Evolutionary conservation across 2,888 invertebrate species (phyloP), one percentile per base, ranked within the genome.

Genomic region (Rhyacophila evoluta): DNA sequence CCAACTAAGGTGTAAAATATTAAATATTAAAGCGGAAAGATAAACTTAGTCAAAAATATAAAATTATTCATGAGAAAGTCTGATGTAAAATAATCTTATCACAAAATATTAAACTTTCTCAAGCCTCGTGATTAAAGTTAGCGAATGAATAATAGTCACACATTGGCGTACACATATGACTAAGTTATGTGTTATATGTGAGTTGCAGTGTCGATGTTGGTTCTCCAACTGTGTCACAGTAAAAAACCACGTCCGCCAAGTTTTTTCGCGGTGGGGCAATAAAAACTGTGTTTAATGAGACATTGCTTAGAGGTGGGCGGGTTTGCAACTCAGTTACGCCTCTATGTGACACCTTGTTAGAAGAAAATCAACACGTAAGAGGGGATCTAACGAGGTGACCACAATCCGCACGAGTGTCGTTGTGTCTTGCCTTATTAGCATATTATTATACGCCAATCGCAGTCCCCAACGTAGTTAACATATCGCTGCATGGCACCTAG

Each of bases 231-330:
- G 55, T 55, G 19, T 55, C 55, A 55, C 10, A 19, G 55, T 19
- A 19, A 25, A 55, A 55, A 19, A 19, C 55, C 19, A 25, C 55
- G 6, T 19, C 10, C 19, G 12, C 55, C 19, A 55, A 19, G 25
- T 55, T 55, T 19, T 55, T 55, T 55, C 55, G 55, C 55, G 55
- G 55, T 55, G 55, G 55, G 55, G 55, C 19, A 55, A 10, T 55
- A 55, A 55, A 55, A 55, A 55, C 25, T 10, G 15, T 19, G 55
- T 19, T 55, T 55, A 55, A 19, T 55, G 55, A 55, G 55, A 55
- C 55, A 10, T 55, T 19, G 55, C 15, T 19, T 10, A 19, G 55
- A 55, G 55, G 19, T 55, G 55, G 55, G 55, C 55, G 55, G 55
- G 55, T 55, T 55, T 55, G 19, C 19, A 19, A 19, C 55, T 55